Percentiles rank a stretch among this genome's conserved stretches.
Conservation (phyloP, 2,888 invertebrate genomes). For the Pristionchus maxplancki region DNA sequence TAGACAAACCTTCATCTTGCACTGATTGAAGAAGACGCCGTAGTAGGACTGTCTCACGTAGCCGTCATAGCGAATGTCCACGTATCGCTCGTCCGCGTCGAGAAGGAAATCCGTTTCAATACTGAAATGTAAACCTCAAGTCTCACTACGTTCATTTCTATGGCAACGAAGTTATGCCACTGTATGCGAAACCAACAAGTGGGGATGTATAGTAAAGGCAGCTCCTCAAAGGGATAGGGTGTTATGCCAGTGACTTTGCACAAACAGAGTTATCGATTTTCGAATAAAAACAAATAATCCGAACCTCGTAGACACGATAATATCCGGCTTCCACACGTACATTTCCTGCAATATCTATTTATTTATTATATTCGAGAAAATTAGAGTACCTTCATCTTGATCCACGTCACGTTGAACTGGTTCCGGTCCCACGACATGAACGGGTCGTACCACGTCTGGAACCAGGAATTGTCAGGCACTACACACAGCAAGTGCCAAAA, state of each 20-base stretch:
- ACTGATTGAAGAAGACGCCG: conserved; percentile 63
- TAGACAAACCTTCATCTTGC: conserved; percentile 62
- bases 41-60: conserved; percentile 58
- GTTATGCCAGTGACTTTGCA: too few relatives aligned
- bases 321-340: conserved; percentile 64
- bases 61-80: conserved; percentile 61
- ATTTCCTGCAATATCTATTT: conserved; percentile 53
- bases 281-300: not conserved
- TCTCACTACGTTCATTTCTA: too few relatives aligned
- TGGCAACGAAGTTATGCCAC: too few relatives aligned
- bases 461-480: not conserved
- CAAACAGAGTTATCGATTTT: too few relatives aligned
- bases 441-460: conserved; percentile 59
- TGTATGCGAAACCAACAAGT: too few relatives aligned
- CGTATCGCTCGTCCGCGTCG: conserved; percentile 57
- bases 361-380: conserved; percentile 52
- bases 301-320: conserved; percentile 14
- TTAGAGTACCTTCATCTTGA: conserved; percentile 59
- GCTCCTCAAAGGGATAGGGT: too few relatives aligned
- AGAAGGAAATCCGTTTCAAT: conserved; percentile 58
- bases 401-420: conserved; percentile 58
- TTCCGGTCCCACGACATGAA: conserved; percentile 61
- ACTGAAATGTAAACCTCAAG: too few relatives aligned
- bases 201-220: too few relatives aligned
- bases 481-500: too few relatives aligned